Percentiles rank a stretch among this genome's conserved stretches.
phyloP scores from a whole-genome alignment of 2,113 vertebrate genomes.

The Galbula dea region DNA sequence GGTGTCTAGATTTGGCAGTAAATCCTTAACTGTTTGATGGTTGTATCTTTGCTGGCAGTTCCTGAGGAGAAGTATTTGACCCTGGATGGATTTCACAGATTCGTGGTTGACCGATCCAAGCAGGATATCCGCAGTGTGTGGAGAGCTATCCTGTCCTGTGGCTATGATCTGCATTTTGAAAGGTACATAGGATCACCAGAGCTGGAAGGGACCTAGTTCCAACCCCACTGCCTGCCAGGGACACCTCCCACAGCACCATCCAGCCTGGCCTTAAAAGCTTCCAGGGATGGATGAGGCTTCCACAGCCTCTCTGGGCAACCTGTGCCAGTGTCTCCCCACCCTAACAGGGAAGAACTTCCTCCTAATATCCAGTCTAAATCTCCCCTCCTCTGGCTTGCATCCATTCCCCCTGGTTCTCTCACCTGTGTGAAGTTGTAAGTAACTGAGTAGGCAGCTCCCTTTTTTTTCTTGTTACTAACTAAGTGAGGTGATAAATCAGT shows the following conservation, averaged over 20 bases:
- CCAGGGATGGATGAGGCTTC: too few relatives aligned
- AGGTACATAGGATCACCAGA: too few relatives aligned
- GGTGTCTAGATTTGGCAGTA: background rate
- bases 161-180: constrained; percentile 96
- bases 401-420: too few relatives aligned
- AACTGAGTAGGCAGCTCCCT: background rate
- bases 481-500: background rate
- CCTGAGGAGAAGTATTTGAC: constrained; percentile 95
- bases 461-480: background rate
- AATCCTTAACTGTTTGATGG: background rate
- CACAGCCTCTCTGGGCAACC: too few relatives aligned
- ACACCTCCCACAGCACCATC: too few relatives aligned
- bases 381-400: too few relatives aligned
- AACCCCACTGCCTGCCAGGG: too few relatives aligned
- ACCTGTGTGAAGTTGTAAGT: background rate
- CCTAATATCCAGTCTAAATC: too few relatives aligned
- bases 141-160: constrained; percentile 93
- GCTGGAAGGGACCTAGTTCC: too few relatives aligned
- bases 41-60: constrained; percentile 63
- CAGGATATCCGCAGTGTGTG: constrained; percentile 97
- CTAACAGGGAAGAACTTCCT: too few relatives aligned
- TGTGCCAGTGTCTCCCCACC: too few relatives aligned
- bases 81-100: constrained; percentile 93
- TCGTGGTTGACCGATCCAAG: constrained; percentile 91
- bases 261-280: too few relatives aligned